Evolutionary conservation across 1,140 invertebrate species (phyloP), one percentile per base, ranked within the genome.

Genomic region (Acyrthosiphon pisum): DNA sequence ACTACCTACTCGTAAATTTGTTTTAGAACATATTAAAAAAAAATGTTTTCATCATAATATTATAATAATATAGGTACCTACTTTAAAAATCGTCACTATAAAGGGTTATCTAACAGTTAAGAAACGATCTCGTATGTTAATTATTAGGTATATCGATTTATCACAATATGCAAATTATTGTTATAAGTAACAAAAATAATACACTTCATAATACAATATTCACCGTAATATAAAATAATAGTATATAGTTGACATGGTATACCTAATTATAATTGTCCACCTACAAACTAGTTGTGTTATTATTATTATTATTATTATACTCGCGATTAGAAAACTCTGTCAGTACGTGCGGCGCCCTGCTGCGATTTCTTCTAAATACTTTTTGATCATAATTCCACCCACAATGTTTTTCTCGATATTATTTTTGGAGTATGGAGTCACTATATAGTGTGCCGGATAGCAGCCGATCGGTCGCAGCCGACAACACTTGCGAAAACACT

Each of bases 401-500:
- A 50, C 46, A 3, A 35, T n/a, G 46, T 50, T 48, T 87, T 22
- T n/a, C 18, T 35, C 18, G 2, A 8, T 84, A 84, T 84, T 84
- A 84, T 84, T 41, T 44, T 84, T 84, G 83, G 18, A 84, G 41
- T 44, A 23, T 84, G 83, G 44, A 84, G 83, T 84, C 83, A 84
- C 37, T 8, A 9, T 46, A 84, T 84, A 81, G 1, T 81, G 37
- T 84, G 9, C 0, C 9, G 8, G 8, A 84, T 84, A 41, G 9
- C 44, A 46, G 44, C 44, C 9, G 44, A 46, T 46, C 9, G 30
- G 60, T 68, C 81, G 23, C 2, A 41, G 35, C n/a, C 35, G 14
- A 87, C 20, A n/a, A 35, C 30, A 48, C 37, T 87, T 87, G 23
- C 4, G 18, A 87, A 87, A 87, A 87, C 46, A 87, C 23, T 87